A percentile compares a stretch with the other conserved stretches of the same genome.
Evolutionary conservation across 2,888 invertebrate genomes (phyloP).

Genomic region (Thysanoteuthis rhombus): DNA sequence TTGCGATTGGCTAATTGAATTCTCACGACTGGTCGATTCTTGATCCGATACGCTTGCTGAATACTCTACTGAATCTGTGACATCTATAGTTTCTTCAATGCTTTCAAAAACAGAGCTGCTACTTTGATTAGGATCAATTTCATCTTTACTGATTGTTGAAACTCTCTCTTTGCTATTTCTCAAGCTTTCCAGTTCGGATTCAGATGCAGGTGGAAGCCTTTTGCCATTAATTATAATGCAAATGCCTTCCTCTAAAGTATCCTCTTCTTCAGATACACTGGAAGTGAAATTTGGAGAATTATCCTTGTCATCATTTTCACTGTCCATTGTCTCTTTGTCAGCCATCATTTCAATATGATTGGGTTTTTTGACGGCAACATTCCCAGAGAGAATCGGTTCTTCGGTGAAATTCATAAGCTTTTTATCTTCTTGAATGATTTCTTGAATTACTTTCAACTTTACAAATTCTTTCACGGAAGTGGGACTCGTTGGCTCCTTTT

Average conservation of each 20-base stretch:
- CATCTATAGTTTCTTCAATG: not conserved
- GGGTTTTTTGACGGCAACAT: not conserved
- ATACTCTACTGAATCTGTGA: not conserved
- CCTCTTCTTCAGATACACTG: not conserved
- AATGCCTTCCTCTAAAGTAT: not conserved
- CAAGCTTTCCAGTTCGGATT: not conserved
- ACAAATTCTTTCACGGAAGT: not conserved
- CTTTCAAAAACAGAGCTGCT: not conserved
- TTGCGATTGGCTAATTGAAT: not conserved
- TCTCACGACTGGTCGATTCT: not conserved
- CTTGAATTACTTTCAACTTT: not conserved
- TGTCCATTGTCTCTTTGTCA: not conserved
- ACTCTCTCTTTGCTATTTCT: not conserved
- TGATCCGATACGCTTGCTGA: not conserved
- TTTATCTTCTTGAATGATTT: not conserved
- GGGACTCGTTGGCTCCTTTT: not conserved
- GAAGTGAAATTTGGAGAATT: not conserved
- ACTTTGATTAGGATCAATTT: not conserved
- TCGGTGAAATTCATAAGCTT: not conserved
- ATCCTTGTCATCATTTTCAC: not conserved
- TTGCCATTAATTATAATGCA: not conserved
- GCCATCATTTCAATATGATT: not conserved
- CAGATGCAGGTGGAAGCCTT: slow-evolving; percentile 12
- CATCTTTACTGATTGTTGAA: not conserved
- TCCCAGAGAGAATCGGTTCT: not conserved